Base-by-base conservation (phyloP, 2,113 vertebrate genomes). In the Setophaga petechia region DNA sequence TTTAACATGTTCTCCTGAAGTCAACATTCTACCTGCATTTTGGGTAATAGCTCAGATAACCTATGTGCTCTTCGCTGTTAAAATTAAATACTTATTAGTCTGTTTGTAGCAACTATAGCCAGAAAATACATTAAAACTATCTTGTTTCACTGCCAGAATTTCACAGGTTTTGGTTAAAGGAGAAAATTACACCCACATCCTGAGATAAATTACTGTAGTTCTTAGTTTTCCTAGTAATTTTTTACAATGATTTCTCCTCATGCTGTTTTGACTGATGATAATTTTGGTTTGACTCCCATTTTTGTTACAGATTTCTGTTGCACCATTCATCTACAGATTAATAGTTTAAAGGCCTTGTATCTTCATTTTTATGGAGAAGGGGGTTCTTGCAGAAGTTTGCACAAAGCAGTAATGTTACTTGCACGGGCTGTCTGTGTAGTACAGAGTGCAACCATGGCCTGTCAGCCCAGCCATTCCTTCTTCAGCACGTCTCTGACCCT, bases 371-470 rank as follows among this genome's bases (percentile, higher is more conserved):
- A 62, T 8, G 10, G 46, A 51, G 46, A 67, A 78, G 49, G 30
- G 14, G 12, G 41, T 90, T 92, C 3, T 44, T 23, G 41, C 9
- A 57, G 37, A 69, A 69, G 51, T 33, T 18, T 77, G 46, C 54
- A 44, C 35, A 44, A 28, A 52, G 30, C 1, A 16, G 12, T 20
- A 3, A 43, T 0, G 4, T 37, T 33, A 33, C 17, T 7, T 2
- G 2, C 19, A 47, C 0, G 1, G 54, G 55, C 43, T 81, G 44
- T 6, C 59, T 58, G 58, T 0, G 1, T 1, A 13, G 57, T 2
- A 77, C 51, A 33, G 49, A 61, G 46, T 3, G 15, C 7, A 9
- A 6, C 31, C 1, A 0, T 2, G 20, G 30, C 37, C 41, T 62
- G n/a, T 12, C 63, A 81, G 21, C 31, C 7, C 55, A 49, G 61